Evolutionary conservation across 2,113 vertebrate genomes (phyloP).

Genomic region (Neodon shergylaensis): DNA sequence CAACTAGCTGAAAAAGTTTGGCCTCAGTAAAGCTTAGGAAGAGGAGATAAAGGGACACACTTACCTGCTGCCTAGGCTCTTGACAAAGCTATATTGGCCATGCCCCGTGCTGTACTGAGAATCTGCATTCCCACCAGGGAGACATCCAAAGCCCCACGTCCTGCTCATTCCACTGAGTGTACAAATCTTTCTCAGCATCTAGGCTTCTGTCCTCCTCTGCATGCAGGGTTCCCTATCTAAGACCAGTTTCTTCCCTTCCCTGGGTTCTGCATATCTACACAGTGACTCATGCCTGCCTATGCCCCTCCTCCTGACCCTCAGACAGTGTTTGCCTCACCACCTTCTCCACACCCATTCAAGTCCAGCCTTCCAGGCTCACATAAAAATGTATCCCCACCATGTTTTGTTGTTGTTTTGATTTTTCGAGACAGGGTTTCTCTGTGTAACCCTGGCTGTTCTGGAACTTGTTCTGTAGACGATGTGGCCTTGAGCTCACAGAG

Average conservation of each 20-base stretch:
- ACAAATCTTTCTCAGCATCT: not conserved
- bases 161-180: not conserved
- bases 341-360: not conserved
- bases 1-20: not conserved
- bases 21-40: not conserved
- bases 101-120: not conserved
- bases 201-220: not conserved
- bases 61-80: not conserved
- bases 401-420: not conserved
- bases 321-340: not conserved
- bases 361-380: not conserved
- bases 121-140: not conserved
- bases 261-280: not conserved
- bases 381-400: not conserved
- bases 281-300: rapidly evolving
- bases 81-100: not conserved
- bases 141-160: not conserved
- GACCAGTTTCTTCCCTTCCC: not conserved
- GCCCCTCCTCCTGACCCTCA: not conserved
- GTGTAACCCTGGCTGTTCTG: not conserved
- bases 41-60: not conserved
- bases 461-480: not conserved
- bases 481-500: not conserved
- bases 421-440: not conserved
- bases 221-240: not conserved